Evolutionary conservation across 2,797 vertebrate genomes (phyloP).

Genomic region (Vespertilio murinus): DNA sequence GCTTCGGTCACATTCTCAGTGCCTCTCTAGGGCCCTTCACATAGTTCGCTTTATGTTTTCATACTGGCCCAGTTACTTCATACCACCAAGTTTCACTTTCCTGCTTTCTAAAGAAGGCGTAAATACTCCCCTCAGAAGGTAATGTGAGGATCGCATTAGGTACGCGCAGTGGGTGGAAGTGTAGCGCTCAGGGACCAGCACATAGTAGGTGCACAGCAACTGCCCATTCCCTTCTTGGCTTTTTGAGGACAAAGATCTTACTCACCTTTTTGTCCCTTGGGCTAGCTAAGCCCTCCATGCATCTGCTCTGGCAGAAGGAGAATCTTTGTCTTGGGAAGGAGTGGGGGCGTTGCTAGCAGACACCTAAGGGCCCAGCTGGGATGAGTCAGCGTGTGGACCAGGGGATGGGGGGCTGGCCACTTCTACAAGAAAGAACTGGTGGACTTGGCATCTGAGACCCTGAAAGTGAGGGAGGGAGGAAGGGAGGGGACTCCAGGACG

Average conservation of each 20-base stretch:
- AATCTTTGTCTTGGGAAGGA: neutral
- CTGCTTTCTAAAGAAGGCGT: neutral
- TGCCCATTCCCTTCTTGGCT: neutral
- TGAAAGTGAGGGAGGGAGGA: neutral
- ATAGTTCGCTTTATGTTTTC: constrained; percentile 54
- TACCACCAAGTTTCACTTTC: neutral
- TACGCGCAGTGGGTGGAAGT: neutral
- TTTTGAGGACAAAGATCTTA: neutral
- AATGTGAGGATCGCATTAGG: neutral
- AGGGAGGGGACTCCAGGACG: neutral
- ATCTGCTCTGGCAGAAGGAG: neutral
- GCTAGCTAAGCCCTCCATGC: neutral
- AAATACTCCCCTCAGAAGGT: neutral
- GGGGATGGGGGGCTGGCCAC: neutral
- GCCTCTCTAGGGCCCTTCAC: constrained; percentile 22
- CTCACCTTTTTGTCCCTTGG: neutral
- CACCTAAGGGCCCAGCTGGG: neutral
- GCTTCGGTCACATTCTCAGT: neutral
- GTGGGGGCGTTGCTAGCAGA: no score
- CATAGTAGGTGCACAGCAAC: neutral
- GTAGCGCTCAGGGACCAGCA: neutral
- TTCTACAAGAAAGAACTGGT: neutral
- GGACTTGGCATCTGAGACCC: neutral
- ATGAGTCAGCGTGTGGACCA: no score
- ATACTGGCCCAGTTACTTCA: neutral